A percentile compares a stretch with the other conserved stretches of the same genome.
These are phyloP conservation scores for Thinocorus orbignyianus DNA, from an alignment of 2,113 vertebrate species.

Conservation along the genomic window DNA sequence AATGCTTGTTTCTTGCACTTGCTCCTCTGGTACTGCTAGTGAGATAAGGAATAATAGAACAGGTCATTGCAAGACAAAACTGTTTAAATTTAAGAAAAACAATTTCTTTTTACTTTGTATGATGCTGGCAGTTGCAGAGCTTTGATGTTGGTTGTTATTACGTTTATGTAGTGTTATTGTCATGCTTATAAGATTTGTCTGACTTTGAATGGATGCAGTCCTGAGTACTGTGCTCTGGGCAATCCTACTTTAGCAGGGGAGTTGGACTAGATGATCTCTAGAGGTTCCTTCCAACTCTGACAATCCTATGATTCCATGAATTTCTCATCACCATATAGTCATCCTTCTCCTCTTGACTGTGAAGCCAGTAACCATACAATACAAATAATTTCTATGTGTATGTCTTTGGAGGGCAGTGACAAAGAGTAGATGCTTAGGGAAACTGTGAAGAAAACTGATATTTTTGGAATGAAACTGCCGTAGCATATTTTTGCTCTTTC, in stretches of 20 bases:
- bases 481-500: neutral
- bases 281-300: no score
- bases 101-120: neutral
- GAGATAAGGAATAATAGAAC: neutral
- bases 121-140: neutral
- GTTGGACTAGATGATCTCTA: no score
- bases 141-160: neutral
- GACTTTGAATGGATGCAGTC: neutral
- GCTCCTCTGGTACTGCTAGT: neutral
- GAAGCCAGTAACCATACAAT: neutral
- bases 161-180: neutral
- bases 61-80: neutral
- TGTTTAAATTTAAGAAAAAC: neutral
- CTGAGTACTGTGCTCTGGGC: no score
- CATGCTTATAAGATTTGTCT: neutral
- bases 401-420: neutral
- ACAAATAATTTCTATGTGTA: neutral
- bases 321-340: neutral
- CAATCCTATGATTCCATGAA: no score
- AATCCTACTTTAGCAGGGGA: no score
- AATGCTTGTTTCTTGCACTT: neutral
- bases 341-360: neutral
- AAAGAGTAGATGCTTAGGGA: neutral
- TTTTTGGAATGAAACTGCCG: neutral
- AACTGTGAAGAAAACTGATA: neutral